Conservation (phyloP, 2,797 vertebrate species). For the Perdix hodgsoniae region DNA sequence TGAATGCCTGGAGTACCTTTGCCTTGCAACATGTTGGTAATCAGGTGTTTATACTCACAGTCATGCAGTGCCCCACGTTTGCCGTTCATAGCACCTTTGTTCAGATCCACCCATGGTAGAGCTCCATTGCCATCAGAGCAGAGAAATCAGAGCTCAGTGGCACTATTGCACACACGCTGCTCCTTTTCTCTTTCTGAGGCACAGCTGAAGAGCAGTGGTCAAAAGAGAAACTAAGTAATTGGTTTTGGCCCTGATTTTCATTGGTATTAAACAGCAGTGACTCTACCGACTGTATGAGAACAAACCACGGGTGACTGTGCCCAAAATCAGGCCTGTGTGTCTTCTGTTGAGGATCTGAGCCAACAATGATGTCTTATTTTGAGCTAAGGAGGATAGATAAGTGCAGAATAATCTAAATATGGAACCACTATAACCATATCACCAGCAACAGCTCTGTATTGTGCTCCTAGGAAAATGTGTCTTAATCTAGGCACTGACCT, state of each 20-base stretch:
- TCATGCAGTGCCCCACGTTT: accelerated
- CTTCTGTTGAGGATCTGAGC: background rate
- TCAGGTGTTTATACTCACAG: accelerated
- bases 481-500: background rate
- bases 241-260: background rate
- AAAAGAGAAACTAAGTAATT: background rate
- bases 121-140: background rate
- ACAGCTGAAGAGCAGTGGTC: background rate
- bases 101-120: background rate
- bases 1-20: background rate
- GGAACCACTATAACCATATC: background rate
- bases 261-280: background rate
- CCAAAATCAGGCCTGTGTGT: background rate
- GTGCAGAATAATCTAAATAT: background rate
- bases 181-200: background rate
- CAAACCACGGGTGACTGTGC: background rate
- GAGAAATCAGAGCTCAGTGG: background rate
- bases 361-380: background rate
- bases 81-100: background rate
- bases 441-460: background rate
- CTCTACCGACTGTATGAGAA: background rate
- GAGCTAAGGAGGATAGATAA: background rate
- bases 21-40: background rate
- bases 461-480: background rate
- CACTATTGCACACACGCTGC: background rate